phyloP scores from a whole-genome alignment of 1,140 invertebrate genomes.

The Venturia canescens region DNA sequence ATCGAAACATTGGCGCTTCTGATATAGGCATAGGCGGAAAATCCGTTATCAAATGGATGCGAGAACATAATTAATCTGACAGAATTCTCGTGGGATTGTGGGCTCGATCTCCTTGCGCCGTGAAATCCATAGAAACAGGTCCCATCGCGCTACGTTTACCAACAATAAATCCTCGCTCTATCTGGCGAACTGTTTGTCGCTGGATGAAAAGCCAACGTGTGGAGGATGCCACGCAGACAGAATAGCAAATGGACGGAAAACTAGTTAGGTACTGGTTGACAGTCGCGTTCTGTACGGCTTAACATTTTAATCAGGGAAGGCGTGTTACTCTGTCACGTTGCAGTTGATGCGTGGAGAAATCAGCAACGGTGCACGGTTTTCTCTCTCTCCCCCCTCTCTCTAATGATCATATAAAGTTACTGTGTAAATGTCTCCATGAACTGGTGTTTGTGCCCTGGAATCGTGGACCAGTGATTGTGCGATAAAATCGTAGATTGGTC shows the following conservation, averaged over 20 bases:
- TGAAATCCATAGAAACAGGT: not conserved
- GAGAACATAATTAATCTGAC: too few species aligned
- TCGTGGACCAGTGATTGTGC: too few species aligned
- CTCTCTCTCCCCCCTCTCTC: too few species aligned
- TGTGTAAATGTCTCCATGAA: not conserved
- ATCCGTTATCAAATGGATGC: too few species aligned
- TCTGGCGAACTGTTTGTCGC: constrained; percentile 1
- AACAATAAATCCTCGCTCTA: constrained; percentile 2
- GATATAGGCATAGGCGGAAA: too few species aligned
- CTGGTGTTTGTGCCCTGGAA: not conserved
- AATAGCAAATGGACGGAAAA: constrained; percentile 27
- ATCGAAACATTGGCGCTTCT: too few species aligned
- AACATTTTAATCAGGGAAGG: constrained; percentile 54
- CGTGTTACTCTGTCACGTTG: constrained; percentile 33
- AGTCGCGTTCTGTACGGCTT: constrained; percentile 46
- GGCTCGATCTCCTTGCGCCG: not conserved
- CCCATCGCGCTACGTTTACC: not conserved
- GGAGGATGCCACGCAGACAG: not conserved
- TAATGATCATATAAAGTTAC: not conserved
- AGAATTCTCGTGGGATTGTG: too few species aligned
- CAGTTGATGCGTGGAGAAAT: constrained; percentile 31
- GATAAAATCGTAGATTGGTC: too few species aligned
- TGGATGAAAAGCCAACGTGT: constrained; percentile 5
- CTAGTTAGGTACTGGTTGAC: constrained; percentile 26
- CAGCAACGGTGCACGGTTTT: constrained; percentile 1